Conservation (phyloP, 2,888 invertebrate species). For the Monoplex corrugatus region DNA sequence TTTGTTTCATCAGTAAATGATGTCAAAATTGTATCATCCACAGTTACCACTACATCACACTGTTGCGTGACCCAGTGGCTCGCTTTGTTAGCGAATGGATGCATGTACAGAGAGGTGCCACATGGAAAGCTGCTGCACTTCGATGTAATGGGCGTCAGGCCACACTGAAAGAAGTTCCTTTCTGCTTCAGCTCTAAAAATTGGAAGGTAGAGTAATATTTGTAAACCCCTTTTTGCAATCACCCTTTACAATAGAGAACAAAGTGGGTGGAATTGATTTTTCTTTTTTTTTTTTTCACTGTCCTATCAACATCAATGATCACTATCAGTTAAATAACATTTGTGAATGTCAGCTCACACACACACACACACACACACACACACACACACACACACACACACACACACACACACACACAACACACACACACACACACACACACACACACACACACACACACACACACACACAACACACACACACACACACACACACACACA, state of each 20-base stretch:
- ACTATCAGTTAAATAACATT: background rate
- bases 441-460: too few species aligned
- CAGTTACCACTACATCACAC: constrained; percentile 97
- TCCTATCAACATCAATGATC: too few species aligned
- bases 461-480: too few species aligned
- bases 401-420: too few species aligned
- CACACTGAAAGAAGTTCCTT: constrained; percentile 91
- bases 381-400: too few species aligned
- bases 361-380: too few species aligned
- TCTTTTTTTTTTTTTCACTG: background rate
- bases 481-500: too few species aligned
- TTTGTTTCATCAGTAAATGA: too few species aligned
- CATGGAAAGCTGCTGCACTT: constrained; percentile 91
- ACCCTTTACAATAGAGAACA: too few species aligned
- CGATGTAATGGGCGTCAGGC: constrained; percentile 88
- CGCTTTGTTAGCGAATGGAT: constrained; percentile 97
- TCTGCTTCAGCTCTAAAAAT: constrained; percentile 85
- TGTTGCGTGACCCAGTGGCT: constrained; percentile 95
- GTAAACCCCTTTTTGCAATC: background rate
- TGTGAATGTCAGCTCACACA: too few species aligned
- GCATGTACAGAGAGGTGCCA: constrained; percentile 97
- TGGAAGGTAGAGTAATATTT: constrained; percentile 81
- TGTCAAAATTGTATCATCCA: too few species aligned
- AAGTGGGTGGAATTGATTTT: background rate
- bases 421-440: too few species aligned